Conservation (phyloP, 2,888 invertebrate species). For the Ctena decussata region DNA sequence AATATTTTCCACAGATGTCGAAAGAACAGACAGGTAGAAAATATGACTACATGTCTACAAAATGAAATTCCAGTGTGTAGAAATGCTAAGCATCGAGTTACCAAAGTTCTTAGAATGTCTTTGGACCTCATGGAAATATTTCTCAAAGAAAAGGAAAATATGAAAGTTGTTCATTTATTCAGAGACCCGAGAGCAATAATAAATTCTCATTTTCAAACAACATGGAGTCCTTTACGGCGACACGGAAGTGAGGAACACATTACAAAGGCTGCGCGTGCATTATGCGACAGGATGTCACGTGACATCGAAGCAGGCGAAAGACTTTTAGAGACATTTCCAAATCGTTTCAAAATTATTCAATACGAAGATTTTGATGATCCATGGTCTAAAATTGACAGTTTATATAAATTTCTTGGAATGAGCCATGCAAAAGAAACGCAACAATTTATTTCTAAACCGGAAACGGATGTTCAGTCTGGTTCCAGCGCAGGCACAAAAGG, state of each 20-base stretch:
- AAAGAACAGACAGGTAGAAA: not conserved
- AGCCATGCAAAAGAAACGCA: not conserved
- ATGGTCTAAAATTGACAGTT: not conserved
- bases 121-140: not conserved
- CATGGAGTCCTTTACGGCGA: conserved; percentile 2
- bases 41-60: not conserved
- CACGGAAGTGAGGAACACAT: not conserved
- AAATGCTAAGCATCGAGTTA: not conserved
- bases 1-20: not conserved
- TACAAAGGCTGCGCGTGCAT: not conserved
- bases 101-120: conserved; percentile 21
- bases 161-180: conserved; percentile 23
- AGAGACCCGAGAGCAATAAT: conserved; percentile 21
- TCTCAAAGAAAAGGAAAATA: conserved; percentile 5
- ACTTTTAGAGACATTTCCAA: conserved; percentile 10
- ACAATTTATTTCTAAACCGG: not conserved
- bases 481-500: not conserved
- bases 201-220: conserved; percentile 11
- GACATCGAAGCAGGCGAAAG: conserved; percentile 6
- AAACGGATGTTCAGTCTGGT: not conserved
- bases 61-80: not conserved
- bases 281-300: conserved; percentile 9
- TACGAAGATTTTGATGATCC: conserved; percentile 46
- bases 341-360: conserved; percentile 25
- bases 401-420: conserved; percentile 28